These are phyloP conservation scores for Erpornis zantholeuca DNA, from an alignment of 2,113 vertebrate species.

Conservation along the genomic window DNA sequence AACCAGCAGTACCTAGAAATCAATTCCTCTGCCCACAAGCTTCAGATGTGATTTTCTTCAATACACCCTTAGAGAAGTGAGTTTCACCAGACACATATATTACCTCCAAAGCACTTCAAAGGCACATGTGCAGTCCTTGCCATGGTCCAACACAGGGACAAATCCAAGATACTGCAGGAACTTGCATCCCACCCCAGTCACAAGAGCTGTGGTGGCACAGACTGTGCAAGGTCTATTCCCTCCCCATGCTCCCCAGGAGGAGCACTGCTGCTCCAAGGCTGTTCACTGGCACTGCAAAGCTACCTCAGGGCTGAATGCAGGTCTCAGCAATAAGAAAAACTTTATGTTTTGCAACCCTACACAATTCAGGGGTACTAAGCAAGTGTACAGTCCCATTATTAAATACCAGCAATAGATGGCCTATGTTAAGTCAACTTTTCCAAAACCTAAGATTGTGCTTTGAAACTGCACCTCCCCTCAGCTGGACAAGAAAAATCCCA, in stretches of 20 bases:
- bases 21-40: neutral
- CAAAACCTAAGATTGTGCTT: neutral
- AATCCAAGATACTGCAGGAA: neutral
- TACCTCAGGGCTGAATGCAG: neutral
- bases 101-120: neutral
- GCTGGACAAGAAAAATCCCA: neutral
- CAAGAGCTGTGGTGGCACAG: neutral
- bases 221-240: accelerated
- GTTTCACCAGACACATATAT: neutral
- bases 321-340: neutral
- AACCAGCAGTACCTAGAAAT: neutral
- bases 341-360: neutral
- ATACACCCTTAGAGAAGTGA: accelerated
- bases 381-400: neutral
- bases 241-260: neutral
- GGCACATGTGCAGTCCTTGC: neutral
- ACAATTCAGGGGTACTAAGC: too few relatives aligned
- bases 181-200: neutral
- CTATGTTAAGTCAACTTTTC: neutral
- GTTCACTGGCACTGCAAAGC: neutral
- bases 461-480: neutral
- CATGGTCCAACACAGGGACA: neutral
- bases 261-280: neutral
- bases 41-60: neutral
- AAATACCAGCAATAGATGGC: neutral